Base-by-base conservation (phyloP, 2,797 vertebrate species). In the Kryptopterus vitreolus region DNA sequence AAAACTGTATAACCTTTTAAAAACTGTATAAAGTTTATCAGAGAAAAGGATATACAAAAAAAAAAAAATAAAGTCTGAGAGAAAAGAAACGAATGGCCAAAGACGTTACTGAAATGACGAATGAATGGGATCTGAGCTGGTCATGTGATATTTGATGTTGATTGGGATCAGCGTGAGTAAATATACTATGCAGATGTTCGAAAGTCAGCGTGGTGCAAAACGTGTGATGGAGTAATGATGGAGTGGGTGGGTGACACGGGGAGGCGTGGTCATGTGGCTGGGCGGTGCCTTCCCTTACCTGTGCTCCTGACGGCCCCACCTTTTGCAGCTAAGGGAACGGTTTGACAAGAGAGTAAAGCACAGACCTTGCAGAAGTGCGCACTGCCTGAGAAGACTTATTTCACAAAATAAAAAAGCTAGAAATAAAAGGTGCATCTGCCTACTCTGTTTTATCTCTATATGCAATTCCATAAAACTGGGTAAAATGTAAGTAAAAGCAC, bases 261-360 rank as follows among this genome's bases (percentile, higher is more conserved):
- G 65, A 24, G 90, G 83, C 85, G 68, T 78, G 87, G 81, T 86
- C 91, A 91, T 88, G 90, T 85, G 85, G 90, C 89, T 85, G 87
- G 88, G 78, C 78, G 84, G 87, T 88, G 90, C 66, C 88, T 89
- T 78, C 88, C 92, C 93, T 95, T 94, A 95, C 94, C 94, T 94
- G 91, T 72, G 87, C 80, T 93, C 90, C 93, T 87, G 93, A 89
- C 75, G 92, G 92, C 90, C 94, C 92, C 90, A 92, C 92, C 92
- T 94, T 95, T 95, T 93, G 92, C 92, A 95, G 94, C 94, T 95
- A 91, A 93, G 87, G 91, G 91, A 91, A 89, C 79, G 91, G 93
- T 94, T 94, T 92, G 92, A 95, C 93, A 94, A 94, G 91, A 94
- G 91, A 95, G 93, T 94, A 93, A 89, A 95, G 92, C 89, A 90